Percentiles rank a stretch among this genome's conserved stretches.
These are phyloP conservation scores for Heliconius sara DNA, from an alignment of 2,888 invertebrate genomes.

Conservation along the genomic window DNA sequence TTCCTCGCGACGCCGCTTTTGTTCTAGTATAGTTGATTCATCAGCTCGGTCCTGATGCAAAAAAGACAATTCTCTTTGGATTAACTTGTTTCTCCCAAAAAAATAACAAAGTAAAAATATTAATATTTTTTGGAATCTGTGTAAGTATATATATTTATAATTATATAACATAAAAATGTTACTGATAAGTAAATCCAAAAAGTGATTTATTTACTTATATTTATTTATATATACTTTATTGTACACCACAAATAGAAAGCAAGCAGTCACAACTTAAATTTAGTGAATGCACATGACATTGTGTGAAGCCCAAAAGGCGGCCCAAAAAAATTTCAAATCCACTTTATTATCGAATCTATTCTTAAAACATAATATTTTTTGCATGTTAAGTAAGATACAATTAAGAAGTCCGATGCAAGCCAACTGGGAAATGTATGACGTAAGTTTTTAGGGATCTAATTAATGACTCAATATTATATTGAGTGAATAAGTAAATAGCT, in stretches of 20 bases:
- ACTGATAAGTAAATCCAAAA: not conserved
- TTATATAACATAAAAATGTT: no score
- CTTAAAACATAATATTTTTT: not conserved
- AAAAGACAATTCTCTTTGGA: conserved; percentile 24
- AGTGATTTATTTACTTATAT: no score
- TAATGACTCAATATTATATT: not conserved
- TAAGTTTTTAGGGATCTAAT: not conserved
- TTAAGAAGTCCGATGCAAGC: not conserved
- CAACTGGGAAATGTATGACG: not conserved
- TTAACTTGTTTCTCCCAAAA: not conserved
- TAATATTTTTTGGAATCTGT: no score
- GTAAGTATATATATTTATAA: no score
- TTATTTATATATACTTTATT: no score
- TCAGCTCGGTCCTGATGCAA: conserved; percentile 87
- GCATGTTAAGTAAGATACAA: not conserved
- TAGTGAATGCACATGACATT: no score
- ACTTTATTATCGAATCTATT: no score
- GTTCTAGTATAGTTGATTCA: conserved; percentile 87
- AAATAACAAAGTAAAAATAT: not conserved
- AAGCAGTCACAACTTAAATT: no score
- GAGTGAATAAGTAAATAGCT: no score
- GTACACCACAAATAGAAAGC: no score
- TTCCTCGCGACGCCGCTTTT: conserved; percentile 91
- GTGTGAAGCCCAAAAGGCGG: no score
- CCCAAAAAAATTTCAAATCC: not conserved